A percentile compares a stretch with the other conserved stretches of the same genome.
phyloP scores from a whole-genome alignment of 2,888 invertebrate species.

The Brachyopa scutellaris region DNA sequence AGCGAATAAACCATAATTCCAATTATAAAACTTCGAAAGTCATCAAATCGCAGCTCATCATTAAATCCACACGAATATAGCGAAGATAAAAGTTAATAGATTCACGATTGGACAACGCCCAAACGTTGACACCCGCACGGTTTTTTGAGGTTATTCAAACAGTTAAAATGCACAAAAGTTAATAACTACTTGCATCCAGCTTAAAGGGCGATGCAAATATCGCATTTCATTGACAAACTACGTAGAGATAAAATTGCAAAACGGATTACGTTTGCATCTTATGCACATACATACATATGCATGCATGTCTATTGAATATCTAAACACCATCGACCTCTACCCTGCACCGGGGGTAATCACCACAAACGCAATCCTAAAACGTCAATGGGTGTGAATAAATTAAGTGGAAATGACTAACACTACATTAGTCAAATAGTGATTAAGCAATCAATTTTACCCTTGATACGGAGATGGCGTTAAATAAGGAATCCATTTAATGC shows the following conservation, averaged over 20 bases:
- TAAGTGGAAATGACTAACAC: conserved; percentile 23
- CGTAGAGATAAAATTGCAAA: conserved; percentile 23
- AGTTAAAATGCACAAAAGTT: neutral
- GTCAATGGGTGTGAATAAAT: conserved; percentile 38
- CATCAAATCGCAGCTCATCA: no score
- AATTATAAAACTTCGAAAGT: no score
- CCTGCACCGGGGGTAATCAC: conserved; percentile 22
- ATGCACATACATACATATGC: neutral
- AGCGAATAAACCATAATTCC: no score
- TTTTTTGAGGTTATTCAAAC: no score
- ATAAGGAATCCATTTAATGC: neutral
- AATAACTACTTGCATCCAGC: neutral
- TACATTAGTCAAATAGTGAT: neutral
- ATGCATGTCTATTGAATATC: conserved; percentile 1
- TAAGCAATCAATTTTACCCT: conserved; percentile 11
- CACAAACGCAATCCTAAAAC: conserved; percentile 1
- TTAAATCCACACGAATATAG: no score
- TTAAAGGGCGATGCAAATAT: conserved; percentile 25
- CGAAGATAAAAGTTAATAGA: no score
- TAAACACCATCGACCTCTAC: conserved; percentile 40
- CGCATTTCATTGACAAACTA: conserved; percentile 15
- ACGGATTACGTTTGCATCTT: conserved; percentile 33
- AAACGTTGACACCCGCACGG: no score
- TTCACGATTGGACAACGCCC: no score
- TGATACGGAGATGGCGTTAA: conserved; percentile 31